Percentiles rank a stretch among this genome's conserved stretches.
Evolutionary conservation across 2,113 vertebrate species (phyloP).

Genomic region (Cephalopterus ornatus): DNA sequence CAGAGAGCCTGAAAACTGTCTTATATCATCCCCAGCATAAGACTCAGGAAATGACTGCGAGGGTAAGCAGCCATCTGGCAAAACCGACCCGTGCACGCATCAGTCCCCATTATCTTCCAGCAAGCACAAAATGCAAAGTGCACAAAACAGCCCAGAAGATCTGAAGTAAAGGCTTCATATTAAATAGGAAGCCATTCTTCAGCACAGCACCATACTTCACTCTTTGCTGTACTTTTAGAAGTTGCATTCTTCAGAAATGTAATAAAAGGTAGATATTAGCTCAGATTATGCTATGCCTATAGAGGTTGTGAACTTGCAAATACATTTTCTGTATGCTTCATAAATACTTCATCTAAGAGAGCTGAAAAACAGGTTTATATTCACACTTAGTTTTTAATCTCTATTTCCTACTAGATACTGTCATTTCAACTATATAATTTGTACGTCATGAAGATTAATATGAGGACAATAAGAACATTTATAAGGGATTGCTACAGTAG

Average conservation of each 20-base stretch:
- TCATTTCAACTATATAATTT: background rate
- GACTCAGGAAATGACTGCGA: background rate
- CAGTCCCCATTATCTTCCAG: background rate
- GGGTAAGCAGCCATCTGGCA: background rate
- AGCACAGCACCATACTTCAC: background rate
- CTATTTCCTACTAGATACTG: background rate
- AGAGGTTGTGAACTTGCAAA: background rate
- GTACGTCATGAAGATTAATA: background rate
- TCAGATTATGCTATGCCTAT: background rate
- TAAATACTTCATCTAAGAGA: background rate
- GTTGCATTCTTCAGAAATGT: background rate
- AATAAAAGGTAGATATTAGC: slow-evolving; percentile 16
- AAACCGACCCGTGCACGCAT: fast-evolving
- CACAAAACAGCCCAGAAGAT: background rate
- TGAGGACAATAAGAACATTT: background rate
- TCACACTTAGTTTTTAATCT: background rate
- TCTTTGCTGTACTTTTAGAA: background rate
- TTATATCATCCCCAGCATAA: background rate
- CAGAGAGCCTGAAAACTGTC: background rate
- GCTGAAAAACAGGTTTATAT: background rate
- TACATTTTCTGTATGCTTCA: background rate
- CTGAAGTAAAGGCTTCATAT: background rate
- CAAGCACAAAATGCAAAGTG: background rate
- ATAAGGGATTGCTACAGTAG: background rate
- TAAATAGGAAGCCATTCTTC: background rate